Conservation (phyloP, 2,113 vertebrate genomes). For the Cardinalis cardinalis region DNA sequence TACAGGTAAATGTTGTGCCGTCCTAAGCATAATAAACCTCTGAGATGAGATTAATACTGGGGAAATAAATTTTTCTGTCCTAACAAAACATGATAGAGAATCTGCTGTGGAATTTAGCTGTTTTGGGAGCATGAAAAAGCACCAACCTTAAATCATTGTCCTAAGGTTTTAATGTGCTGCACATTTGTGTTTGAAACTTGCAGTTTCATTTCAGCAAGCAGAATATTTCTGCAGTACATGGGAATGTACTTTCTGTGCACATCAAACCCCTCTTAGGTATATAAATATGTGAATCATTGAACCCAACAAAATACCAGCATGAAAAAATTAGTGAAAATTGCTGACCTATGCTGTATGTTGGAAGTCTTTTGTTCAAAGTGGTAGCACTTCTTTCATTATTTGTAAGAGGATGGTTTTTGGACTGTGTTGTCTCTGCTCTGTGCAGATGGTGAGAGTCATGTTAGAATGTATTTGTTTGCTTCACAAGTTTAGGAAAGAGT, state of each 20-base stretch:
- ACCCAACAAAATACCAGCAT: neutral
- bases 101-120: neutral
- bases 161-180: neutral
- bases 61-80: neutral
- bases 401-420: neutral
- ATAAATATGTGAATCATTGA: neutral
- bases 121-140: neutral
- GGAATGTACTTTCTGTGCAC: neutral
- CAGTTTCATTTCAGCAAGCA: neutral
- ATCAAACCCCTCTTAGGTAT: neutral
- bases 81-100: neutral
- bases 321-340: neutral
- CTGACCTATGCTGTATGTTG: neutral
- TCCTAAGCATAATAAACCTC: neutral
- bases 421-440: neutral
- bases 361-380: neutral
- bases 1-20: neutral
- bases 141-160: neutral
- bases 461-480: neutral
- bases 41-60: neutral
- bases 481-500: neutral
- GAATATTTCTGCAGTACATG: neutral
- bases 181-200: neutral
- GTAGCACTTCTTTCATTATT: neutral
- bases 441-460: neutral